A percentile compares a stretch with the other conserved stretches of the same genome.
Conservation (phyloP, 2,113 vertebrate genomes). For the Pogona vitticeps region DNA sequence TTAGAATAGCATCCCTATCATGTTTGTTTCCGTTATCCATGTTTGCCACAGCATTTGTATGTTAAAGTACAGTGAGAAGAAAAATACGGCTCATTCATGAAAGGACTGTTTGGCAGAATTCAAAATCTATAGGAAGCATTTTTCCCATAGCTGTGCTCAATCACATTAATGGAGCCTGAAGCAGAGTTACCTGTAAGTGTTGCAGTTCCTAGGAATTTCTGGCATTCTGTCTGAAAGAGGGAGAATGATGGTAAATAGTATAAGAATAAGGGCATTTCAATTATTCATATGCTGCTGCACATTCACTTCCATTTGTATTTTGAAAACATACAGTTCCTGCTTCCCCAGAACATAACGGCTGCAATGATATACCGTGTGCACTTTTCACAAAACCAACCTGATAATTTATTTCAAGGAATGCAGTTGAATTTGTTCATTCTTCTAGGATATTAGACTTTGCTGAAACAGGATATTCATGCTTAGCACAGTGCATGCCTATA, state of each 20-base stretch:
- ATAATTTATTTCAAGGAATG: neutral
- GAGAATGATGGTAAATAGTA: neutral
- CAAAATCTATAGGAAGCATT: neutral
- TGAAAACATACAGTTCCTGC: too few relatives aligned
- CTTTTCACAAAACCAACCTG: neutral
- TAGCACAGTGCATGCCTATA: neutral
- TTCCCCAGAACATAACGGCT: neutral
- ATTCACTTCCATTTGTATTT: neutral
- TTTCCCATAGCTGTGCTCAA: neutral
- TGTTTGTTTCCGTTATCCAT: neutral
- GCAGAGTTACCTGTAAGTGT: neutral
- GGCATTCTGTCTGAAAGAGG: neutral
- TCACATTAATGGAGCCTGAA: neutral
- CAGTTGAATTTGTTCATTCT: neutral
- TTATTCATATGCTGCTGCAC: neutral
- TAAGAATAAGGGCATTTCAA: neutral
- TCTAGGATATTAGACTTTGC: neutral
- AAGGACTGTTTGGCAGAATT: conserved; percentile 6
- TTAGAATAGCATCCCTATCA: neutral
- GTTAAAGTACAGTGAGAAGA: conserved; percentile 1
- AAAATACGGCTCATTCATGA: neutral
- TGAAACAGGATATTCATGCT: neutral
- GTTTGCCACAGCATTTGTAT: neutral
- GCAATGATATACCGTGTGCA: neutral
- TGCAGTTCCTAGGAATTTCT: neutral